Conservation (phyloP, 2,797 vertebrate species). For the Paratrypauchen microcephalus region DNA sequence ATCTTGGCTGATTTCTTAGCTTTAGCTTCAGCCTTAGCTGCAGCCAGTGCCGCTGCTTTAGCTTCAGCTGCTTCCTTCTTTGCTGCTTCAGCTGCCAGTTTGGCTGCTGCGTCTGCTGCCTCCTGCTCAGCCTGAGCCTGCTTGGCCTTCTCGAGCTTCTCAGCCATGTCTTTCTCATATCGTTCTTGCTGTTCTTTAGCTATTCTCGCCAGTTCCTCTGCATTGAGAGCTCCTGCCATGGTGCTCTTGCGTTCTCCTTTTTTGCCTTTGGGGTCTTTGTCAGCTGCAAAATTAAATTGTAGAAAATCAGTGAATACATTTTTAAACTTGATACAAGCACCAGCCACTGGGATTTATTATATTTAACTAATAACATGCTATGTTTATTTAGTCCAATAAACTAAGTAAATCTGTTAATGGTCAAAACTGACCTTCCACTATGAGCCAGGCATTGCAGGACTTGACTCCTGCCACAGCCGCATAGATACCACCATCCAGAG, state of each 20-base stretch:
- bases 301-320: not conserved
- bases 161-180: conserved; percentile 70
- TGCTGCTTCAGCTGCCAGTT: conserved; percentile 48
- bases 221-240: conserved; percentile 56
- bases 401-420: not conserved
- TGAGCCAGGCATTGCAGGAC: conserved; percentile 85
- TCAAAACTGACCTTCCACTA: conserved; percentile 75
- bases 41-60: conserved; percentile 54
- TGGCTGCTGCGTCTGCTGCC: conserved; percentile 47
- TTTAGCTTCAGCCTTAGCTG: conserved; percentile 47
- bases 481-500: conserved; percentile 86
- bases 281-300: conserved; percentile 44
- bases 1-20: conserved; percentile 40
- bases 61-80: conserved; percentile 53
- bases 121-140: conserved; percentile 67
- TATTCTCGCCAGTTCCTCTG: conserved; percentile 66
- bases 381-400: not conserved
- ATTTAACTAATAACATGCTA: no score
- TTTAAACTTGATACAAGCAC: not conserved
- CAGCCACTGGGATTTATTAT: no score
- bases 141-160: conserved; percentile 61
- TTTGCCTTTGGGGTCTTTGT: conserved; percentile 73
- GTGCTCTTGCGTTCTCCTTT: conserved; percentile 72
- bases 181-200: conserved; percentile 75
- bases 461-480: conserved; percentile 81